Evolutionary conservation across 2,888 invertebrate genomes (phyloP).

Genomic region (Standfussiana lucernea): DNA sequence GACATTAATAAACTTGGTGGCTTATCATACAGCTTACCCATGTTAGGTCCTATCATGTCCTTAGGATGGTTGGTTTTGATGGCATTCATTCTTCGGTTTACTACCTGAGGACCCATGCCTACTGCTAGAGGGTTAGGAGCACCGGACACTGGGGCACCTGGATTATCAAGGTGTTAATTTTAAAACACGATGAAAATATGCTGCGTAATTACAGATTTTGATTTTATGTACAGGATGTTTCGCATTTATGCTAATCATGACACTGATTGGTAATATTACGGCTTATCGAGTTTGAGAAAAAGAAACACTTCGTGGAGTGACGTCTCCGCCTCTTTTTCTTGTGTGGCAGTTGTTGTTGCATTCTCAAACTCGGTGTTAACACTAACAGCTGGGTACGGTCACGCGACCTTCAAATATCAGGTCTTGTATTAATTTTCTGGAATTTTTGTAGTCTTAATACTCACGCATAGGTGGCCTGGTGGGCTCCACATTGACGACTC

Average conservation of each 20-base stretch:
- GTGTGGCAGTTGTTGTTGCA: background rate
- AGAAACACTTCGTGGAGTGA: background rate
- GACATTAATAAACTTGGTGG: constrained; percentile 1
- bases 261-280: too few species aligned
- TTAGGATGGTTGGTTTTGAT: constrained; percentile 96
- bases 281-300: background rate
- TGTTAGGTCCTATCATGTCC: constrained; percentile 94
- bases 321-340: background rate
- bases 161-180: constrained; percentile 19
- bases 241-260: background rate
- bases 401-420: background rate
- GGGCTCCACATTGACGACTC: constrained; percentile 99
- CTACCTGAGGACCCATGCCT: constrained; percentile 90
- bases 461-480: constrained; percentile 92
- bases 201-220: background rate
- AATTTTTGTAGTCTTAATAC: constrained; percentile 61
- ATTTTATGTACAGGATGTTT: background rate
- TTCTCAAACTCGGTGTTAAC: background rate
- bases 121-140: constrained; percentile 87
- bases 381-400: background rate
- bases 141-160: constrained; percentile 80
- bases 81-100: constrained; percentile 95
- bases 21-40: constrained; percentile 91
- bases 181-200: background rate
- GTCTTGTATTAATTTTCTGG: background rate